A percentile compares a stretch with the other conserved stretches of the same genome.
These are phyloP conservation scores for Hassar affinis DNA, from an alignment of 2,113 vertebrate genomes.

Conservation along the genomic window DNA sequence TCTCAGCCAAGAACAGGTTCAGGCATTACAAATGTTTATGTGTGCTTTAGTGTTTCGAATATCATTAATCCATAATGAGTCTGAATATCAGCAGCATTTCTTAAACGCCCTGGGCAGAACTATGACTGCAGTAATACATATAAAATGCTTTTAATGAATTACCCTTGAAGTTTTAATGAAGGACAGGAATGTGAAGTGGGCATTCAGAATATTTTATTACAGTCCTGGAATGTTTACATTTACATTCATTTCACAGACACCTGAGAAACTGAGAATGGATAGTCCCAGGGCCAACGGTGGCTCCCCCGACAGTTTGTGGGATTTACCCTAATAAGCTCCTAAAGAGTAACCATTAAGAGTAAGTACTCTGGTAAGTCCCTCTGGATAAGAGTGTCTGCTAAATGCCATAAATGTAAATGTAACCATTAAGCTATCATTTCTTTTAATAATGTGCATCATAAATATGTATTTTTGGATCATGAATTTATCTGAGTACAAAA, in stretches of 20 bases:
- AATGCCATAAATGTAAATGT: too few relatives aligned
- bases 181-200: neutral
- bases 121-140: neutral
- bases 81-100: slow-evolving; percentile 1
- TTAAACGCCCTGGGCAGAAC: neutral
- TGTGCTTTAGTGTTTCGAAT: slow-evolving; percentile 19
- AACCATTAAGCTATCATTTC: neutral
- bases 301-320: neutral
- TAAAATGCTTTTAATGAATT: neutral
- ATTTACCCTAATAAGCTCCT: neutral
- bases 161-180: neutral
- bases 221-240: neutral
- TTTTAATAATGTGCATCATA: neutral
- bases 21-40: neutral
- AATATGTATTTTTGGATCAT: neutral
- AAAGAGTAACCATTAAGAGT: neutral
- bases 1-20: slow-evolving; percentile 5
- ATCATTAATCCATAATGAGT: slow-evolving; percentile 32
- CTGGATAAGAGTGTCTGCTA: too few relatives aligned
- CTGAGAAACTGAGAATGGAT: neutral
- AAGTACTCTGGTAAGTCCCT: too few relatives aligned
- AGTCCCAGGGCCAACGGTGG: too few relatives aligned
- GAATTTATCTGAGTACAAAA: neutral
- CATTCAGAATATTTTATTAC: neutral
- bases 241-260: neutral